Evolutionary conservation across 2,797 vertebrate genomes (phyloP), one percentile per base, ranked within the genome.

Genomic region (Sciurus carolinensis): DNA sequence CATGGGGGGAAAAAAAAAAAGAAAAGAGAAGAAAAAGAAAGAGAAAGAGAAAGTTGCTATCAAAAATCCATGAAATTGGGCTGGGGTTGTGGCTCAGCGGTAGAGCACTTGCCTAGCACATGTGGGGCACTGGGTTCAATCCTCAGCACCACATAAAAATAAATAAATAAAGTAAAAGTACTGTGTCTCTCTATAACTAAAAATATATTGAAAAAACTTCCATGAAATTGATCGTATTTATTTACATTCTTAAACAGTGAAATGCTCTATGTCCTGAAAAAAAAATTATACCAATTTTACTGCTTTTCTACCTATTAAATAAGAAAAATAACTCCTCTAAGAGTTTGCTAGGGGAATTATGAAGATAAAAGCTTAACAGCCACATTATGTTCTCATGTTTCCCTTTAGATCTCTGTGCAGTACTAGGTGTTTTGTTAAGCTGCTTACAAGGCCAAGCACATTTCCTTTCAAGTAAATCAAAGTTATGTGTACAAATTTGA

Each of bases 401-500:
- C 36, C 9, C 26, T 87, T 77, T 42, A 64, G 64, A 50, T 79
- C 33, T 76, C 33, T 12, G 2, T 33, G 13, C 11, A 50, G 28
- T 14, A 39, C 36, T 36, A 7, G n/a, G 8, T 42, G 4, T 36
- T 91, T 90, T 52, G 14, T 83, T 57, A 93, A 66, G 39, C 52
- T 71, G 13, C 14, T 50, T 33, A 3, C 54, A 67, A 42, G 28
- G 24, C 42, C 15, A 90, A 67, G 39, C 3, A 47, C 20, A 44
- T 81, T 79, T 95, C 39, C 26, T 57, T 94, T 91, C 11, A 75
- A 72, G 77, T 72, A 67, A 50, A 85, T 76, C 30, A 66, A 69
- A 76, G 17, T 8, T 28, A 24, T 44, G 12, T 54, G 20, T 76
- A 42, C 7, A 57, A 42, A 42, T 36, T 7, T 66, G 47, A 59